phyloP scores from a whole-genome alignment of 2,113 vertebrate genomes.

The Thryonomys swinderianus region DNA sequence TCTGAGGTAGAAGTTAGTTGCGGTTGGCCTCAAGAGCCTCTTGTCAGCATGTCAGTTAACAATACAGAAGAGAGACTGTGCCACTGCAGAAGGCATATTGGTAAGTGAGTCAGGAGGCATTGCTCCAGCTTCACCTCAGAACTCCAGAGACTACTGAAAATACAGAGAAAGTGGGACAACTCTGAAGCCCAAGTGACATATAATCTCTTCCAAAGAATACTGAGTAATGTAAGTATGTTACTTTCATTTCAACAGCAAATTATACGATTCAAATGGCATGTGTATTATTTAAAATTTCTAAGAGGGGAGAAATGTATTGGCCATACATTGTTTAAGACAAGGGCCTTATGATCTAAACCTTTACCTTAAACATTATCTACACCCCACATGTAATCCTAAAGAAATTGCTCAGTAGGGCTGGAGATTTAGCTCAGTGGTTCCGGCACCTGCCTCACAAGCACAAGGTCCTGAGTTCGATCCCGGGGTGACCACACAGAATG shows the following conservation, averaged over 20 bases:
- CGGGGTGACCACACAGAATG: too few species aligned
- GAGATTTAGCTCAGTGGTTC: too few species aligned
- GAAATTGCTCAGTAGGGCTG: too few species aligned
- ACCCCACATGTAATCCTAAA: not conserved
- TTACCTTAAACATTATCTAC: constrained; percentile 34
- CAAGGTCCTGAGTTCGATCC: too few species aligned
- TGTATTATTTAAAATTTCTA: constrained; percentile 10
- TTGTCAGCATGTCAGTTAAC: not conserved
- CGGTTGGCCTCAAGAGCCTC: not conserved
- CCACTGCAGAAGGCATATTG: not conserved
- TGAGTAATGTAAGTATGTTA: not conserved
- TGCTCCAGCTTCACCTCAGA: not conserved
- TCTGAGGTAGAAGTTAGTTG: not conserved
- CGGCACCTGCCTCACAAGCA: too few species aligned
- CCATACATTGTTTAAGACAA: not conserved
- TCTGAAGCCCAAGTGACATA: not conserved
- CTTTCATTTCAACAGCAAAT: constrained; percentile 14
- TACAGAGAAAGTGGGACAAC: not conserved
- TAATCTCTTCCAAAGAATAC: not conserved
- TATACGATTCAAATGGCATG: not conserved
- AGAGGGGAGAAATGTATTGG: not conserved
- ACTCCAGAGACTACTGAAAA: not conserved
- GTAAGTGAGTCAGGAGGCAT: not conserved
- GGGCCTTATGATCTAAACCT: not conserved
- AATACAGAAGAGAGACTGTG: not conserved